These are phyloP conservation scores for Suricata suricatta DNA, from an alignment of 2,113 vertebrate species.

Conservation along the genomic window DNA sequence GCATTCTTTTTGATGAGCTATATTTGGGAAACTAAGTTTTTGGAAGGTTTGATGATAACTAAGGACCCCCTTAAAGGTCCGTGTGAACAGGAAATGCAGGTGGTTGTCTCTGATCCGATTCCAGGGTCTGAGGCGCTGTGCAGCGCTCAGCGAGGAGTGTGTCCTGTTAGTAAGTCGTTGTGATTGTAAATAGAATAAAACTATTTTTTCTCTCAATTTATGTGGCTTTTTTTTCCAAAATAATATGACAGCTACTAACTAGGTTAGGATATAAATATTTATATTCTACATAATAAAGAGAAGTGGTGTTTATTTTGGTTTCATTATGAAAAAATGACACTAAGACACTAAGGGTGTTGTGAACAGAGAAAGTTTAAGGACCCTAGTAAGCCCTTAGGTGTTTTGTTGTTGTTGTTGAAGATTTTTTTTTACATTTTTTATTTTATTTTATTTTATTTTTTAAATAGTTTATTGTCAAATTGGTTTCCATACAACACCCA, in stretches of 20 bases:
- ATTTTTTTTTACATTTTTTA: not conserved
- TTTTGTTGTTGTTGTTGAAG: not conserved
- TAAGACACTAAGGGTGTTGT: not conserved
- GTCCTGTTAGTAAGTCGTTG: not conserved
- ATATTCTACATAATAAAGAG: not conserved
- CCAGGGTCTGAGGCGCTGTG: not conserved
- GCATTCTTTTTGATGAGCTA: not conserved
- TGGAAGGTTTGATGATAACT: not conserved
- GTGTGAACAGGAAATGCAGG: not conserved
- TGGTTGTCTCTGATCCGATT: not conserved
- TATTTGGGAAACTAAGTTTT: not conserved
- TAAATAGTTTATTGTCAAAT: too few species aligned
- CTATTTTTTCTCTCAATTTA: not conserved
- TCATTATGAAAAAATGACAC: not conserved
- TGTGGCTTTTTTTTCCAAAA: not conserved
- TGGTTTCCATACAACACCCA: too few species aligned
- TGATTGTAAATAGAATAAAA: slow-evolving; percentile 22
- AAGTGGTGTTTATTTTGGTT: not conserved
- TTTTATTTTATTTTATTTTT: not conserved
- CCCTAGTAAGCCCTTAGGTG: not conserved
- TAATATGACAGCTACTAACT: not conserved
- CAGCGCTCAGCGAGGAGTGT: not conserved
- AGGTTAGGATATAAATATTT: not conserved
- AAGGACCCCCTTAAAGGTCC: not conserved
- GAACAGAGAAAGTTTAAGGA: not conserved